phyloP scores from a whole-genome alignment of 2,113 vertebrate species.

The Macheiramphus alcinus region DNA sequence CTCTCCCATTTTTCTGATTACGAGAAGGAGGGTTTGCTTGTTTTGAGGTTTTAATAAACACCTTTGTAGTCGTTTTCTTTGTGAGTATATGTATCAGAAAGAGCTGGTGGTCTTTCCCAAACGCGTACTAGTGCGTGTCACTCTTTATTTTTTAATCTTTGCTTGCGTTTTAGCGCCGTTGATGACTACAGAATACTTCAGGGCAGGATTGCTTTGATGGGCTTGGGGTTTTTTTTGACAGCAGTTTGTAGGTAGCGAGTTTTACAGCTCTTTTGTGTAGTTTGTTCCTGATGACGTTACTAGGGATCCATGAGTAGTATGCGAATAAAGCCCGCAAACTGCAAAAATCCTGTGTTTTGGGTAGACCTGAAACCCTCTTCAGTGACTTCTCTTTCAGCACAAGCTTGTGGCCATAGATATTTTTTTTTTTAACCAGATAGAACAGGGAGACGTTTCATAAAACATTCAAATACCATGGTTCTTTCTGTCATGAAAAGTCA shows the following conservation, averaged over 20 bases:
- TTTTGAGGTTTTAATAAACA: neutral
- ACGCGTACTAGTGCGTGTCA: accelerated
- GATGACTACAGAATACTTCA: neutral
- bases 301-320: neutral
- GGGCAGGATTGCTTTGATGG: neutral
- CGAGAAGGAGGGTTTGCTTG: neutral
- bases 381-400: neutral
- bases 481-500: neutral
- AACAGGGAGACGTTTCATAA: neutral
- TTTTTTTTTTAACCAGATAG: neutral
- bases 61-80: neutral
- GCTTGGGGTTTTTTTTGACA: neutral
- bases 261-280: neutral
- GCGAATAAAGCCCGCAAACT: neutral
- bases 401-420: neutral
- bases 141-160: neutral
- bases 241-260: neutral
- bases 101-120: neutral
- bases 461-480: neutral
- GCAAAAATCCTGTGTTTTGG: neutral
- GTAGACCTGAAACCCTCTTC: neutral
- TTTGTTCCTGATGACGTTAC: neutral
- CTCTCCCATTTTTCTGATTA: neutral
- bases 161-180: no score
- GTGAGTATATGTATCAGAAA: accelerated